phyloP scores from a whole-genome alignment of 2,888 invertebrate genomes.

The Leptopilina drosophilae region DNA sequence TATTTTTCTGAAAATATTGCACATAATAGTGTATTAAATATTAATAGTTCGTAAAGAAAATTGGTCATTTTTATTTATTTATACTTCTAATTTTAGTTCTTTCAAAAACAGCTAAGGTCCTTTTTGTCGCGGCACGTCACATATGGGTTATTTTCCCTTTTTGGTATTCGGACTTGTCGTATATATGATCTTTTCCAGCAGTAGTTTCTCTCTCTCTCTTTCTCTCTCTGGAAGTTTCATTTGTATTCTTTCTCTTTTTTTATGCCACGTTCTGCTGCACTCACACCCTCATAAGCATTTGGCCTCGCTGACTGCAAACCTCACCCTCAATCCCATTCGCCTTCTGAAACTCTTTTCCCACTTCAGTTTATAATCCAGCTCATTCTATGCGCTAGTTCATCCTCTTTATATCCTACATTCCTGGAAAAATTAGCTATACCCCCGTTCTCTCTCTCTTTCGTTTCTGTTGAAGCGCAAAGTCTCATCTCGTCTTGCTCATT shows the following conservation, averaged over 20 bases:
- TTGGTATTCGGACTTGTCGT: background rate
- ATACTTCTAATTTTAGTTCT: too few relatives aligned
- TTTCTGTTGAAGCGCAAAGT: slow-evolving; percentile 32
- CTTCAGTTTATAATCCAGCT: slow-evolving; percentile 17
- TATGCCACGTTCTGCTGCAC: slow-evolving; percentile 38
- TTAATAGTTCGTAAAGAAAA: too few relatives aligned
- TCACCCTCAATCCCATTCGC: slow-evolving; percentile 50
- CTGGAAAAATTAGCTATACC: background rate
- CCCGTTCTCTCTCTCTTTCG: background rate
- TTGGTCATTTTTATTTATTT: too few relatives aligned
- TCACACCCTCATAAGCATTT: slow-evolving; percentile 46
- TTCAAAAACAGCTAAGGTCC: too few relatives aligned
- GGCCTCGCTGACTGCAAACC: slow-evolving; percentile 32
- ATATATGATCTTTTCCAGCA: slow-evolving; percentile 5
- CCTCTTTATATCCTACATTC: slow-evolving; percentile 30
- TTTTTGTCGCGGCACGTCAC: too few relatives aligned
- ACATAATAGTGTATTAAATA: too few relatives aligned
- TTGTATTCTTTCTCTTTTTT: slow-evolving; percentile 33
- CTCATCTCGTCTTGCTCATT: slow-evolving; percentile 14
- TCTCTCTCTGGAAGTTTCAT: slow-evolving; percentile 31
- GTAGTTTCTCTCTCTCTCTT: too few relatives aligned
- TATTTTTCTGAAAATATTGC: too few relatives aligned
- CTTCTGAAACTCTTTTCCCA: slow-evolving; percentile 45
- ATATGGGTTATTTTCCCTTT: background rate
- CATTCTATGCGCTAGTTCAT: slow-evolving; percentile 37